Conservation (phyloP, 1,140 invertebrate species). For the Drosophila baimaii region DNA sequence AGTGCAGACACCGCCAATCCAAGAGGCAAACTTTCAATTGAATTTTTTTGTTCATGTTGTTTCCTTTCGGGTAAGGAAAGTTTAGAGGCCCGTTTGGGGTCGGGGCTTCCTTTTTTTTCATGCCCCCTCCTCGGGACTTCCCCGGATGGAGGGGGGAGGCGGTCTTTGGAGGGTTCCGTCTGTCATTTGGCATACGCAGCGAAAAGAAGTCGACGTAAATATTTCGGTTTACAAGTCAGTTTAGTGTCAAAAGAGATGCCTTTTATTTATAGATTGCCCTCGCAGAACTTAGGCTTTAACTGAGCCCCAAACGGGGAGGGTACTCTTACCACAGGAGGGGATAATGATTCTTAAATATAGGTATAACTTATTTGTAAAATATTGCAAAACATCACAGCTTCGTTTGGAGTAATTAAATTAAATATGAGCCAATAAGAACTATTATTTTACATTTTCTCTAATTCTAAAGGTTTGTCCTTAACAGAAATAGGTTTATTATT, state of each 20-base stretch:
- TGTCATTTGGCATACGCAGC: constrained; percentile 67
- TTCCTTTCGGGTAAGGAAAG: constrained; percentile 53
- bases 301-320: constrained; percentile 19
- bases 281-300: constrained; percentile 11
- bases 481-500: too few species aligned
- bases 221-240: constrained; percentile 80
- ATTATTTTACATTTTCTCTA: too few species aligned
- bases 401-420: too few species aligned
- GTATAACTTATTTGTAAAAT: neutral
- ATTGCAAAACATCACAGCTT: too few species aligned
- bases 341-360: too few species aligned
- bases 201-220: constrained; percentile 59
- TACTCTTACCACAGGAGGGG: too few species aligned
- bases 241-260: constrained; percentile 72
- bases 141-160: constrained; percentile 6
- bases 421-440: too few species aligned
- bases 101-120: constrained; percentile 20
- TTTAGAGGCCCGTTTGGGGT: constrained; percentile 44
- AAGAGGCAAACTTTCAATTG: constrained; percentile 77
- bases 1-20: constrained; percentile 58
- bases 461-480: too few species aligned
- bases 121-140: constrained; percentile 15
- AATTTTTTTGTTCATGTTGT: constrained; percentile 61
- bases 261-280: constrained; percentile 75
- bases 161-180: constrained; percentile 32